These are phyloP conservation scores for Diplogasteroides magnus DNA, from an alignment of 1,140 invertebrate genomes.

Conservation along the genomic window DNA sequence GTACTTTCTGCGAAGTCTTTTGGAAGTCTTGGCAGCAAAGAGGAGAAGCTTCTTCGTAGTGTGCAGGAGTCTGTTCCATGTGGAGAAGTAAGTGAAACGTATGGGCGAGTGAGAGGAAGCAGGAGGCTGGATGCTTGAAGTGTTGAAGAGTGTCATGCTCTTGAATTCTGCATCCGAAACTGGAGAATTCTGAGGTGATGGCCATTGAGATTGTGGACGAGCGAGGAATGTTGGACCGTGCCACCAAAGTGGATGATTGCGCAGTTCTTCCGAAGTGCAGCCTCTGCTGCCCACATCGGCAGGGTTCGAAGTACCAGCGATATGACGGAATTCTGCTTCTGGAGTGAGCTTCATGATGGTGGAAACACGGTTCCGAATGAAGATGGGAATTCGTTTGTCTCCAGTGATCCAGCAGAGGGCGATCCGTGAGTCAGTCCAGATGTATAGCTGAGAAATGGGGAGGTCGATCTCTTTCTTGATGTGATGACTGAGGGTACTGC, in stretches of 20 bases:
- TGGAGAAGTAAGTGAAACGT: neutral
- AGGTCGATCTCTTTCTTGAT: slow-evolving; percentile 8
- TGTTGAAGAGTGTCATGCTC: neutral
- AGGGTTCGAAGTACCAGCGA: slow-evolving; percentile 22
- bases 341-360: slow-evolving; percentile 6
- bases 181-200: neutral
- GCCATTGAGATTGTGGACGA: neutral
- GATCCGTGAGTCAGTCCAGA: slow-evolving; percentile 33
- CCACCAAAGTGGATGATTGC: slow-evolving; percentile 20
- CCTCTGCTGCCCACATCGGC: slow-evolving; percentile 25
- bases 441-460: neutral
- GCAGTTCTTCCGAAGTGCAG: slow-evolving; percentile 12
- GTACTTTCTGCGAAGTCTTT: neutral
- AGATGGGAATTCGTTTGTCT: slow-evolving; percentile 6
- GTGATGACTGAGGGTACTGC: neutral
- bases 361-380: slow-evolving; percentile 22
- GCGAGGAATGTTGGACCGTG: slow-evolving; percentile 17
- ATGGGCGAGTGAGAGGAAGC: neutral
- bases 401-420: slow-evolving; percentile 19
- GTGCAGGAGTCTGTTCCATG: neutral
- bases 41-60: neutral
- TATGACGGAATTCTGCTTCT: slow-evolving; percentile 9
- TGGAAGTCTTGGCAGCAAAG: neutral
- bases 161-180: neutral
- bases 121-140: neutral